These are phyloP conservation scores for Phyllopteryx taeniolatus DNA, from an alignment of 2,113 vertebrate genomes.

Conservation along the genomic window DNA sequence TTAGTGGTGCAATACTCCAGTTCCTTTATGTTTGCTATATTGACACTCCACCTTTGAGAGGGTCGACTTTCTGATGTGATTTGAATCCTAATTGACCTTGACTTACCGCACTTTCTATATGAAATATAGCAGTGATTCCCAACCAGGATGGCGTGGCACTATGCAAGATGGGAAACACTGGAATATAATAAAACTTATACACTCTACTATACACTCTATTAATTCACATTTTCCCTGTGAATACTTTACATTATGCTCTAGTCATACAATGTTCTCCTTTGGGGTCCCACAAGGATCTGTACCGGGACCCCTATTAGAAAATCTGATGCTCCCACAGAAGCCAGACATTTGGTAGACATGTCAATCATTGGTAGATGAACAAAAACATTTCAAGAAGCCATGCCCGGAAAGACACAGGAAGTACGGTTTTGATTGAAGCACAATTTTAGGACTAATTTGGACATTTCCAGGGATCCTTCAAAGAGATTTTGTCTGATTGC, in stretches of 20 bases:
- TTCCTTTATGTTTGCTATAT: neutral
- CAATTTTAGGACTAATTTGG: no score
- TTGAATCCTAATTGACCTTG: neutral
- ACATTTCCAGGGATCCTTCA: no score
- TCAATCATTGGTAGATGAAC: no score
- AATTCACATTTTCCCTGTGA: neutral
- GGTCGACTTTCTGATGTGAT: slow-evolving; percentile 2
- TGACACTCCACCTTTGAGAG: neutral
- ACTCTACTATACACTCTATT: neutral
- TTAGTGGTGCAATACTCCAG: neutral
- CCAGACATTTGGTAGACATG: no score
- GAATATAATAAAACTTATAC: no score
- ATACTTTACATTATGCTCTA: neutral
- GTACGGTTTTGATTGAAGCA: no score
- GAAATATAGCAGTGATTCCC: no score
- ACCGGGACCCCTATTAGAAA: neutral
- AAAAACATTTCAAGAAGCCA: no score
- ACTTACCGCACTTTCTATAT: neutral
- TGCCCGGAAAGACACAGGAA: no score
- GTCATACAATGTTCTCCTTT: neutral
- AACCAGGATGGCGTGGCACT: neutral
- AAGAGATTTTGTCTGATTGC: no score
- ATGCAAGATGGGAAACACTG: neutral
- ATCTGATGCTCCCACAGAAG: no score
- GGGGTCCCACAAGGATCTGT: neutral